Evolutionary conservation across 2,888 invertebrate genomes (phyloP), one percentile per base, ranked within the genome.

Genomic region (Cheilosia impressa): DNA sequence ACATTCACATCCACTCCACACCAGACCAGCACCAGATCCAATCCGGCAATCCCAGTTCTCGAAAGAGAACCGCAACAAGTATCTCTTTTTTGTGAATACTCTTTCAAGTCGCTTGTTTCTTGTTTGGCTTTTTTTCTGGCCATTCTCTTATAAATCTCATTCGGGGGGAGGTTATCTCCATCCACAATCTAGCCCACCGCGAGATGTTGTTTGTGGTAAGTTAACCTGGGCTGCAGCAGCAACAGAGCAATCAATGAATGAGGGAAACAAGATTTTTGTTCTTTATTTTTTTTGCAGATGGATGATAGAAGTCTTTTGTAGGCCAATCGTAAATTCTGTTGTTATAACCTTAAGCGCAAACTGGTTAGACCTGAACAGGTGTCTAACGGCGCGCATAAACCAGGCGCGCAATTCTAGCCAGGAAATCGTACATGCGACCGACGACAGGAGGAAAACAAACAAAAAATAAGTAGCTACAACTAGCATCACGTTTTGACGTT

Each of bases 321-420:
- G 85, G 85, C 81, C 85, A 85, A 81, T 80, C 77, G 80, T 85
- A 77, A 80, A 72, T 85, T 85, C 77, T 68, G 80, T 81, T 76
- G 76, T 68, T 72, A 66, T 75, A 76, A 71, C 84, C 75, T 76
- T 76, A 81, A 72, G 76, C 68, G 80, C 27, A 76, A 85, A 85
- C 85, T 85, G 85, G 85, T 85, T 81, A 60, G 68, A 81, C 76
- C 60, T 77, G 85, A 81, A 81, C 85, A 85, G 85, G 85, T 85
- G 85, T 80, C 85, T 81, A 85, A 85, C 85, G 80, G 85, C 81
- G 57, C 60, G 75, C 45, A 66, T 55, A 52, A 57, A 45, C 27
- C 68, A 69, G 62, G 68, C 72, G 63, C 63, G 47, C 69, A 79
- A 65, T 84, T 79, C 79, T 75, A 79, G 84, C 65, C 84, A 84